These are phyloP conservation scores for Harlomillsia oculata DNA, from an alignment of 1,140 invertebrate species.

Conservation along the genomic window DNA sequence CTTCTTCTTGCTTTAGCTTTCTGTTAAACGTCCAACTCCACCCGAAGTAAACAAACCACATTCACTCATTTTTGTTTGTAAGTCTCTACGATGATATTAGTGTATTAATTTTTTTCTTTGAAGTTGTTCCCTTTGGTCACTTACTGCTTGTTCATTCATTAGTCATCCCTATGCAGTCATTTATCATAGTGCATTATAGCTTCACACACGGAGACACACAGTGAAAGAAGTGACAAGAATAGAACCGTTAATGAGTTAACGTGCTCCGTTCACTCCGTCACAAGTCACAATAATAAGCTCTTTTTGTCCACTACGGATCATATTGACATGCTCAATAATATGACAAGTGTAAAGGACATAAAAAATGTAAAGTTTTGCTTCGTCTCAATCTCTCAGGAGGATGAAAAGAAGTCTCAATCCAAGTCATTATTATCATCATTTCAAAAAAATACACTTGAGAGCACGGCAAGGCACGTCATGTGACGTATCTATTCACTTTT, in stretches of 20 bases:
- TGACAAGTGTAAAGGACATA: not conserved
- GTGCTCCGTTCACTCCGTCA: not conserved
- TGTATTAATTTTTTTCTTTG: slow-evolving; percentile 5
- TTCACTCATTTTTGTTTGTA: not conserved
- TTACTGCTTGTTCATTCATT: slow-evolving; percentile 1
- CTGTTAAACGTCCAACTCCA: slow-evolving; percentile 1
- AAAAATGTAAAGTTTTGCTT: not conserved
- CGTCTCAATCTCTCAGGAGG: not conserved
- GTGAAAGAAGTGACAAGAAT: slow-evolving; percentile 1
- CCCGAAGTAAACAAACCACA: slow-evolving; percentile 6
- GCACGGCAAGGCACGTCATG: too few relatives aligned
- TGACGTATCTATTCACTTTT: too few relatives aligned
- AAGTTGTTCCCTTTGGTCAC: not conserved
- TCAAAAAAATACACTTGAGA: too few relatives aligned
- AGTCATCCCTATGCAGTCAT: slow-evolving; percentile 8
- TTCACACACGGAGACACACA: not conserved
- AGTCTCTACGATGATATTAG: too few relatives aligned
- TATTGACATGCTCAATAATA: not conserved
- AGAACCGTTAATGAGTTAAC: slow-evolving; percentile 15
- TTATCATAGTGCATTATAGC: not conserved
- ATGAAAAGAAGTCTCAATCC: not conserved
- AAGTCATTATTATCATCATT: not conserved
- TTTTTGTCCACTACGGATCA: not conserved
- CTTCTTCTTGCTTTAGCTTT: not conserved
- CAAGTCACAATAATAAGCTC: not conserved